phyloP scores from a whole-genome alignment of 2,888 invertebrate species.

The Meloe dianella region DNA sequence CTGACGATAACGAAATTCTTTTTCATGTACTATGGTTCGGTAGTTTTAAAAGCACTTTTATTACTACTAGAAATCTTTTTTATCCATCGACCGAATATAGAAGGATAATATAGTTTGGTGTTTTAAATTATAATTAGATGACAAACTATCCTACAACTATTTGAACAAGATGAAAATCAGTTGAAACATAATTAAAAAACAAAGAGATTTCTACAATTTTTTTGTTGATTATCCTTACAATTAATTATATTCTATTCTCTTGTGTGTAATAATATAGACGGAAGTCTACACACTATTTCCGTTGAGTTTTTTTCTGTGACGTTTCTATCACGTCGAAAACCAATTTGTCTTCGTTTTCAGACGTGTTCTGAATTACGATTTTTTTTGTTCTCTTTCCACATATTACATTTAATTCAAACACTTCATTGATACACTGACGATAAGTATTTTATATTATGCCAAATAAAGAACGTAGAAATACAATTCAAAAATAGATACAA shows the following conservation, averaged over 20 bases:
- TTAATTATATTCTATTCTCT: not conserved
- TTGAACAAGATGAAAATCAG: not conserved
- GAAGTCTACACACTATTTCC: not conserved
- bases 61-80: constrained; percentile 38
- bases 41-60: constrained; percentile 46
- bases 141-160: not conserved
- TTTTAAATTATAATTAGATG: not conserved
- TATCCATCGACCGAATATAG: constrained; percentile 29
- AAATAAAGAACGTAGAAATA: not conserved
- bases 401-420: not conserved
- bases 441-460: not conserved
- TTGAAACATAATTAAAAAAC: not conserved
- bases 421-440: not conserved
- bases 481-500: not conserved
- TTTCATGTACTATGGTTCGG: constrained; percentile 43
- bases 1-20: constrained; percentile 52
- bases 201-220: not conserved
- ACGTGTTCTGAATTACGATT: not conserved
- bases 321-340: constrained; percentile 1
- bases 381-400: not conserved
- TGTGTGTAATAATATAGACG: not conserved
- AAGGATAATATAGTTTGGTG: not conserved
- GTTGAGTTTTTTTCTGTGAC: not conserved
- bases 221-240: not conserved
- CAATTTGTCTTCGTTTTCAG: constrained; percentile 9